Evolutionary conservation across 2,113 vertebrate species (phyloP).

Genomic region (Protomyctophum bolini): DNA sequence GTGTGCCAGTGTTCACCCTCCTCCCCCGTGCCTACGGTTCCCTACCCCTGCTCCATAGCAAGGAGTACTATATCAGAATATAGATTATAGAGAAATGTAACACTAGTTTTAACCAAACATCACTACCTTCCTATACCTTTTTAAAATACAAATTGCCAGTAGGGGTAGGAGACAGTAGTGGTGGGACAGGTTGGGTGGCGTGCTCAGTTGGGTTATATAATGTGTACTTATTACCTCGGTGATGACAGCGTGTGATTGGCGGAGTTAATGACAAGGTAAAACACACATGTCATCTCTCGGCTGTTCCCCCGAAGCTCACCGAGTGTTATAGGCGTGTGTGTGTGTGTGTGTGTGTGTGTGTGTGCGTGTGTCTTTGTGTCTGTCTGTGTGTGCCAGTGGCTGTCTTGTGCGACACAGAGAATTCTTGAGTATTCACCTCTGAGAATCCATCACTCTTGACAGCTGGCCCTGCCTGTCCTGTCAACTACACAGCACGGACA

Average conservation of each 20-base stretch:
- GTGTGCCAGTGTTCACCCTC: too few relatives aligned
- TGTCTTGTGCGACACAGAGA: slow-evolving; percentile 32
- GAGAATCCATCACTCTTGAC: slow-evolving; percentile 55
- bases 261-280: slow-evolving; percentile 43
- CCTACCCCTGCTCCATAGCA: too few relatives aligned
- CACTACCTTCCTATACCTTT: too few relatives aligned
- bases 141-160: slow-evolving; percentile 32
- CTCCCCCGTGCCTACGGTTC: too few relatives aligned
- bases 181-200: slow-evolving; percentile 30
- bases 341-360: slow-evolving; percentile 4
- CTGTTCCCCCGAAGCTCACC: slow-evolving; percentile 26
- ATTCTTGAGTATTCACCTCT: slow-evolving; percentile 32
- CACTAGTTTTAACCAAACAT: too few relatives aligned
- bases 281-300: slow-evolving; percentile 34
- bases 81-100: too few relatives aligned
- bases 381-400: background rate
- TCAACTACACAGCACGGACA: slow-evolving; percentile 36
- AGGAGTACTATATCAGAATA: too few relatives aligned
- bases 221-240: slow-evolving; percentile 7
- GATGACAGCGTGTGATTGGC: slow-evolving; percentile 44
- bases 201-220: slow-evolving; percentile 44
- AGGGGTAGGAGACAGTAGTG: slow-evolving; percentile 29
- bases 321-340: slow-evolving; percentile 12
- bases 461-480: slow-evolving; percentile 41
- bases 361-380: slow-evolving; percentile 3